phyloP scores from a whole-genome alignment of 2,797 vertebrate species.

The Pelodytes ibericus region DNA sequence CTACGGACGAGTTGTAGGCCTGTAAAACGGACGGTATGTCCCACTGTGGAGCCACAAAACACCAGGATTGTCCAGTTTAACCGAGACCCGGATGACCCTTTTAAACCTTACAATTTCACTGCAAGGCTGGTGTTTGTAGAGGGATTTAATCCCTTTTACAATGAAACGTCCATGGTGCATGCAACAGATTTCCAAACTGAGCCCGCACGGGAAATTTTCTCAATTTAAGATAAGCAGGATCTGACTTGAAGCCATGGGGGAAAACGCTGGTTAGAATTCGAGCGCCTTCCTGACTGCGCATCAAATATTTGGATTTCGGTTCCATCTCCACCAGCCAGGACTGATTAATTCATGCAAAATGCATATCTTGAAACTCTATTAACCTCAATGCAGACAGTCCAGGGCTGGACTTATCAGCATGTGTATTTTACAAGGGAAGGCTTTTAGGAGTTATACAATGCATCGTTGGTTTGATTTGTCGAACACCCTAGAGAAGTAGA shows the following conservation, averaged over 20 bases:
- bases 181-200: slow-evolving; percentile 15
- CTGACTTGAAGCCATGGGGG: slow-evolving; percentile 17
- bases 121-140: slow-evolving; percentile 37
- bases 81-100: slow-evolving; percentile 55
- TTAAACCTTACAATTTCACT: slow-evolving; percentile 58
- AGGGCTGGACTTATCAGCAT: slow-evolving; percentile 3
- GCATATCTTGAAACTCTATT: slow-evolving; percentile 35
- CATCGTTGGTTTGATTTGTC: slow-evolving; percentile 7
- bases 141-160: neutral
- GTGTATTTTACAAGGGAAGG: neutral
- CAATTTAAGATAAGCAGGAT: slow-evolving; percentile 19
- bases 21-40: slow-evolving; percentile 47
- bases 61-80: slow-evolving; percentile 46
- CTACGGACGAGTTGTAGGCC: slow-evolving; percentile 49
- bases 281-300: slow-evolving; percentile 10
- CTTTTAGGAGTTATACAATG: neutral
- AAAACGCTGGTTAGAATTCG: slow-evolving; percentile 12
- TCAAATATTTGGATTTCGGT: slow-evolving; percentile 28
- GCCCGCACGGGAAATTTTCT: slow-evolving; percentile 6
- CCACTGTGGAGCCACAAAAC: slow-evolving; percentile 45
- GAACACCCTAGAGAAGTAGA: slow-evolving; percentile 22
- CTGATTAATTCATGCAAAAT: slow-evolving; percentile 44
- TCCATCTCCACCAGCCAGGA: slow-evolving; percentile 19
- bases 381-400: slow-evolving; percentile 33
- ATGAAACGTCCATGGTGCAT: slow-evolving; percentile 33